Base-by-base conservation (phyloP, 2,888 invertebrate genomes). In the Acanthosoma haemorrhoidale region DNA sequence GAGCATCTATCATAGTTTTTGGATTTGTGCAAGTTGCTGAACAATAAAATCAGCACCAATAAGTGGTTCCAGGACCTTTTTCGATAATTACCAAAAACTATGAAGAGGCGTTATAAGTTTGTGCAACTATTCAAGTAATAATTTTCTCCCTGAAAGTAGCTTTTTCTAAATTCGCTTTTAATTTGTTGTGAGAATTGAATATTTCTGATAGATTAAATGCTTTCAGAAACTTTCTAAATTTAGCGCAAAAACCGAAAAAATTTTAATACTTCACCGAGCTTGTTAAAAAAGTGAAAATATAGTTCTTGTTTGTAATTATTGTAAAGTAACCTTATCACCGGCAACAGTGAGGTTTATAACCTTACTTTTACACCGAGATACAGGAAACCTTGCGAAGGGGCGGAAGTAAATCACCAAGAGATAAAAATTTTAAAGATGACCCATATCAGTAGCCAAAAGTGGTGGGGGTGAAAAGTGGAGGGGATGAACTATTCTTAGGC, bases 381-480 rank as follows among this genome's bases (percentile, higher is more conserved):
- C 6, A 29, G 51, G n/a, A 25, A 51, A n/a, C n/a, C n/a, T n/a
- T 51, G 51, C 21, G 21, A 25, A 51, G 29, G 51, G 67, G 43
- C 67, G 57, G 43, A 57, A 67, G 57, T 67, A 43, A 51, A 43
- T 39, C 57, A 59, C 39, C 18, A 60, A 69, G 60, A 60, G 38
- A 60, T 31, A 16, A 25, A 25, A 16, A 58, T 59, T 32, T 36
- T 70, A 72, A 61, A 72, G 51, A 29, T 69, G 71, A 63, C 69
- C 68, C 64, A 57, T 66, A 64, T 68, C 63, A 67, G 39, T 60
- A 21, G 31, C 34, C 4, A 18, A 41, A 32, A 58, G 71, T 68
- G 61, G 59, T 41, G 66, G 69, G 66, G 64, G 39, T 51, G 13
- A 29, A 1, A 2, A 15, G 51, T 51, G 51, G 67, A 51, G 69